Conservation (phyloP, 2,888 invertebrate genomes). For the Oscheius sp. region DNA sequence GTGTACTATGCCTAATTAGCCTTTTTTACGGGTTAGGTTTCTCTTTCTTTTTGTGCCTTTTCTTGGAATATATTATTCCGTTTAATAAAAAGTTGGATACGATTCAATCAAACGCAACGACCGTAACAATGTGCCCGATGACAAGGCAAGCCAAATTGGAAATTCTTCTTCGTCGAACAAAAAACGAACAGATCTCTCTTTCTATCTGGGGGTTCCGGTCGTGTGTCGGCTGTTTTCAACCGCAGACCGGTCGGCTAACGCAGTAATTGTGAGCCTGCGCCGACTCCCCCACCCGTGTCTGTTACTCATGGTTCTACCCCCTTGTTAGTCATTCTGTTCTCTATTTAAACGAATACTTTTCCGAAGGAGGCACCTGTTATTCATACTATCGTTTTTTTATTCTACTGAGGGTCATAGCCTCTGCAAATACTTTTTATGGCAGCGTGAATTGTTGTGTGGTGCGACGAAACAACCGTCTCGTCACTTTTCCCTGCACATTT, state of each 20-base stretch:
- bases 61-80: too few species aligned
- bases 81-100: too few species aligned
- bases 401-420: too few species aligned
- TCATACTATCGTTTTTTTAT: neutral
- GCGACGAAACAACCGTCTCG: too few species aligned
- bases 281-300: constrained; percentile 4
- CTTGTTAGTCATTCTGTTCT: neutral
- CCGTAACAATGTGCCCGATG: too few species aligned
- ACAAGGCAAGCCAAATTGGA: too few species aligned
- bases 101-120: too few species aligned
- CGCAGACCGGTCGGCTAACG: constrained; percentile 27
- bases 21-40: too few species aligned
- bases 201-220: neutral
- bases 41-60: neutral
- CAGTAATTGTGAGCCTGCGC: constrained; percentile 28
- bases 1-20: constrained; percentile 43
- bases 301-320: neutral
- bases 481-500: too few species aligned
- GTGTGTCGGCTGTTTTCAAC: constrained; percentile 5
- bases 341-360: neutral
- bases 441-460: too few species aligned
- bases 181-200: neutral
- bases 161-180: neutral
- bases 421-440: too few species aligned
- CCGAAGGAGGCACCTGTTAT: too few species aligned